Base-by-base conservation (phyloP, 2,888 invertebrate genomes). In the Listrodromus nycthemerus region DNA sequence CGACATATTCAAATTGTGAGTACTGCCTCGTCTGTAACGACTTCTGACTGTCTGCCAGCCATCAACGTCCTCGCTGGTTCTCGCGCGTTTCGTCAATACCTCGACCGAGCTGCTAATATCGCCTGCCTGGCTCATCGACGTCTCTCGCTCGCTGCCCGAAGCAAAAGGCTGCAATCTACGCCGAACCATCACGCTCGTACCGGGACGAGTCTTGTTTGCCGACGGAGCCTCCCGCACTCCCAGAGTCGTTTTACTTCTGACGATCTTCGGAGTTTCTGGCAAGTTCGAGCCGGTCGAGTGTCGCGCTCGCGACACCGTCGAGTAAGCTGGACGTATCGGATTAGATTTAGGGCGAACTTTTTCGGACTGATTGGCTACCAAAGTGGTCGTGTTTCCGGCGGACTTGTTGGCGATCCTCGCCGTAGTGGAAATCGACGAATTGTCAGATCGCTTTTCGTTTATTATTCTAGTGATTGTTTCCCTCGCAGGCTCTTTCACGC, bases 31-130 rank as follows among this genome's bases (percentile, higher is more conserved):
- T 33, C 97, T 94, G 1, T 94, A 95, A 52, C 96, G 95, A 66
- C 96, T 96, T 89, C 97, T 96, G 0, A 98, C 98, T 0, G 97
- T 98, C 85, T 98, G 95, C 98, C 98, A 98, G 0, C 98, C 98
- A 87, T 97, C 97, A 19, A 84, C 86, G 69, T 92, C 90, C 79
- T 91, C 90, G 91, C 86, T 89, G 87, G 92, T 80, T 93, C 88
- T 94, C 90, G 84, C 81, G 52, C 78, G 93, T 91, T 85, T 90
- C 66, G 83, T 88, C 2, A 82, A 92, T 86, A 88, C 90, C 88
- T 86, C 93, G 30, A 89, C 91, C 76, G 90, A 92, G 87, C 84
- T 93, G 86, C 69, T 94, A 88, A 84, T 91, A 86, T 86, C 91
- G 85, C 73, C 94, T 50, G 75, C 81, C 24, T 89, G 87, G 86